phyloP scores from a whole-genome alignment of 2,888 invertebrate genomes.

The Drosophila suboccidentalis region DNA sequence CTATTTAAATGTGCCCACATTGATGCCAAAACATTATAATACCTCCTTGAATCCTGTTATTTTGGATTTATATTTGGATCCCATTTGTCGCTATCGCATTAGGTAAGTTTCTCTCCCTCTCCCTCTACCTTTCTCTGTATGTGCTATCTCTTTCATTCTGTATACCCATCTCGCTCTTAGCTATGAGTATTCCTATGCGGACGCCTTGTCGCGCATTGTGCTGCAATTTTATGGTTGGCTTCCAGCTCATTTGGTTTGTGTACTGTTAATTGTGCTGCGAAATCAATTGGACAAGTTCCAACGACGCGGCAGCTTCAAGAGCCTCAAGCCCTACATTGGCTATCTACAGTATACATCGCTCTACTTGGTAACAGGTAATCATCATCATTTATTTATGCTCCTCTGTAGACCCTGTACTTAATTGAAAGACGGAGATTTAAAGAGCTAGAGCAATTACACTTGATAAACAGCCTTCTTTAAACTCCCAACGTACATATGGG shows the following conservation, averaged over 20 bases:
- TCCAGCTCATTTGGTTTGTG: constrained; percentile 89
- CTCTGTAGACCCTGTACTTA: background rate
- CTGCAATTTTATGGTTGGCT: constrained; percentile 89
- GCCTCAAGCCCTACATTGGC: constrained; percentile 87
- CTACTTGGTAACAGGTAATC: constrained; percentile 83
- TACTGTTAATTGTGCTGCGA: constrained; percentile 88
- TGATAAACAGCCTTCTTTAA: too few species aligned
- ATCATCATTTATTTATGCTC: background rate
- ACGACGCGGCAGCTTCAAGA: constrained; percentile 82
- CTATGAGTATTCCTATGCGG: constrained; percentile 87
- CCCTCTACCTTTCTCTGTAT: background rate
- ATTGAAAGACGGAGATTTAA: too few species aligned
- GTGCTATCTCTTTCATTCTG: background rate
- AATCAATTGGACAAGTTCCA: constrained; percentile 86
- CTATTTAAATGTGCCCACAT: constrained; percentile 87
- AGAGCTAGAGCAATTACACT: background rate
- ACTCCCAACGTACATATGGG: background rate
- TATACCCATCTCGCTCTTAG: constrained; percentile 49
- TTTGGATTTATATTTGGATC: constrained; percentile 89
- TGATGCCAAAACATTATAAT: constrained; percentile 86
- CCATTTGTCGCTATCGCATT: constrained; percentile 90
- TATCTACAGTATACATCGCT: constrained; percentile 87
- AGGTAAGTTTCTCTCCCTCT: constrained; percentile 86
- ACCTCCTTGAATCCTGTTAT: constrained; percentile 85
- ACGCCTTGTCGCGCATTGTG: constrained; percentile 88